A percentile compares a stretch with the other conserved stretches of the same genome.
These are phyloP conservation scores for Allygus modestus DNA, from an alignment of 2,888 invertebrate species.

Conservation along the genomic window DNA sequence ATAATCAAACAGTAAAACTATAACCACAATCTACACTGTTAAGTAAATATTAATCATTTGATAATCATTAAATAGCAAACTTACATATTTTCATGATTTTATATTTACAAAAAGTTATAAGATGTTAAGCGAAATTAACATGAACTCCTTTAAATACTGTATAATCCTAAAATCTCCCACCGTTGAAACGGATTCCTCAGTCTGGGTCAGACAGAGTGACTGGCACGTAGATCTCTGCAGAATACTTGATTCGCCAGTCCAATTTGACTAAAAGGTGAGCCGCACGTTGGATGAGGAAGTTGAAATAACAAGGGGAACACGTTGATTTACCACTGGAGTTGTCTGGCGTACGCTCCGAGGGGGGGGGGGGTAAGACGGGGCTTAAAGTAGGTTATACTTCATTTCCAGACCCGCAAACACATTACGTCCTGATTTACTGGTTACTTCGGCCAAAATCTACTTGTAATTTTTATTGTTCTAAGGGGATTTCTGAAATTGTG, in stretches of 20 bases:
- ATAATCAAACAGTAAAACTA: too few relatives aligned
- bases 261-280: constrained; percentile 55
- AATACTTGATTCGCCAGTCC: constrained; percentile 49
- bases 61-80: too few relatives aligned
- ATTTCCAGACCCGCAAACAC: constrained; percentile 46
- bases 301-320: constrained; percentile 40
- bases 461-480: neutral
- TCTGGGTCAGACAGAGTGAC: neutral
- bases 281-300: constrained; percentile 22
- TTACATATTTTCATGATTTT: too few relatives aligned
- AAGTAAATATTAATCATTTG: too few relatives aligned
- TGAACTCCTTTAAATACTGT: too few relatives aligned
- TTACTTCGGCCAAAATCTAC: constrained; percentile 15
- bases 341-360: neutral
- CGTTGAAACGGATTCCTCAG: too few relatives aligned
- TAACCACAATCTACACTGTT: too few relatives aligned
- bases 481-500: neutral
- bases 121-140: too few relatives aligned
- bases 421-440: neutral
- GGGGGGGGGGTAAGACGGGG: constrained; percentile 16
- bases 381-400: constrained; percentile 48
- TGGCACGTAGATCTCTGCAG: neutral
- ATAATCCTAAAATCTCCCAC: too few relatives aligned
- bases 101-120: too few relatives aligned
- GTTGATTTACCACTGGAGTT: constrained; percentile 42